A percentile compares a stretch with the other conserved stretches of the same genome.
Evolutionary conservation across 2,113 vertebrate species (phyloP).

Genomic region (Charina bottae): DNA sequence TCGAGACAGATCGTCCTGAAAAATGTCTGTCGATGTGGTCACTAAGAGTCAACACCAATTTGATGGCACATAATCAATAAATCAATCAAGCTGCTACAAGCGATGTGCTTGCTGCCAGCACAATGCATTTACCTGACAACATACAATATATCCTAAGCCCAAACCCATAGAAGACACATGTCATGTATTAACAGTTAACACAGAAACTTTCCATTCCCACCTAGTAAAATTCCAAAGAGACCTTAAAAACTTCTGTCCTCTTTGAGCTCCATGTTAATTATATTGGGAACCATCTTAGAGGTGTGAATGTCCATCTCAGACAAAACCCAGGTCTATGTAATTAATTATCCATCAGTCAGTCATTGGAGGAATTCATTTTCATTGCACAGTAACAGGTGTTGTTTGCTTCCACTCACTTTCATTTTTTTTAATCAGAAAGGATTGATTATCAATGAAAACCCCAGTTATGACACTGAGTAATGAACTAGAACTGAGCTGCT

Average conservation of each 20-base stretch:
- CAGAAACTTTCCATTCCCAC: not conserved
- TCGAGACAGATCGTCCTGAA: not conserved
- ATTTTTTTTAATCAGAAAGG: not conserved
- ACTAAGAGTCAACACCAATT: not conserved
- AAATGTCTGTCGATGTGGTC: not conserved
- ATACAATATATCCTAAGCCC: not conserved
- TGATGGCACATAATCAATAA: too few species aligned
- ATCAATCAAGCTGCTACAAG: not conserved
- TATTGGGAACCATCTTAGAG: not conserved
- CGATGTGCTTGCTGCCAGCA: not conserved
- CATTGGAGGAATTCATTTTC: not conserved
- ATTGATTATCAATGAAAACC: not conserved
- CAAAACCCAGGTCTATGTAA: not conserved
- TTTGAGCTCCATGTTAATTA: not conserved
- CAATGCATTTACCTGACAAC: not conserved
- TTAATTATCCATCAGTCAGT: not conserved
- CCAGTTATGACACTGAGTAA: not conserved
- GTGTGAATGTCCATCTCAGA: too few species aligned
- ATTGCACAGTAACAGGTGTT: not conserved
- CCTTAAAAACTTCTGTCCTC: not conserved
- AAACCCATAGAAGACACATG: not conserved
- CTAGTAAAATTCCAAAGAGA: not conserved
- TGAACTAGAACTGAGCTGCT: not conserved
- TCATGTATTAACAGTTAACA: not conserved
- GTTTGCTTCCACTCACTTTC: not conserved